Percentiles rank a stretch among this genome's conserved stretches.
These are phyloP conservation scores for Chouioia cunea DNA, from an alignment of 2,888 invertebrate genomes.

Conservation along the genomic window DNA sequence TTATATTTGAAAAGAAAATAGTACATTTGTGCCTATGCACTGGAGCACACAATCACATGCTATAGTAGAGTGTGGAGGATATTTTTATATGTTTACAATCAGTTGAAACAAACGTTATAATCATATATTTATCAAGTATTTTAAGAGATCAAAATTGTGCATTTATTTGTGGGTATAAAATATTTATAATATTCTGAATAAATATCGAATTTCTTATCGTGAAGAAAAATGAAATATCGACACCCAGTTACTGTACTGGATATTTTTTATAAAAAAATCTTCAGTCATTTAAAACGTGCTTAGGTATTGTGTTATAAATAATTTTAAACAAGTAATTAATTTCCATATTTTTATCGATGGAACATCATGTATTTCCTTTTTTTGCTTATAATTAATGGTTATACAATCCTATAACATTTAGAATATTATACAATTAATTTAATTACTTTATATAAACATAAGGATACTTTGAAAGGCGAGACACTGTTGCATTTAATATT, in stretches of 20 bases:
- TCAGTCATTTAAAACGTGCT: no score
- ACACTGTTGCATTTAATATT: no score
- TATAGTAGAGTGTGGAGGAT: slow-evolving; percentile 26
- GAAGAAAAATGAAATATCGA: no score
- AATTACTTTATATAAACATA: background rate
- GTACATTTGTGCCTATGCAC: slow-evolving; percentile 18
- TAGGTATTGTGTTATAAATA: no score
- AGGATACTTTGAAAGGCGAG: no score
- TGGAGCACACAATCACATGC: slow-evolving; percentile 3
- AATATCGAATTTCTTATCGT: no score
- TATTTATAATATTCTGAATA: no score
- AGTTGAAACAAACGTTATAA: slow-evolving; percentile 17
- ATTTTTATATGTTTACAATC: slow-evolving; percentile 41
- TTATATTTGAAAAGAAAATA: slow-evolving; percentile 23
- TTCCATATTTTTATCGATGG: background rate
- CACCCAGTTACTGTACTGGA: no score
- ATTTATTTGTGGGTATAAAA: no score
- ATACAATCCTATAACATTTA: background rate
- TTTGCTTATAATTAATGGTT: background rate
- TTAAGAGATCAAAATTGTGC: no score
- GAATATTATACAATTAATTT: background rate
- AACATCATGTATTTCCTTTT: background rate
- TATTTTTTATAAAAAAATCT: no score
- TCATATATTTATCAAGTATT: background rate
- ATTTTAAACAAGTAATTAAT: no score